Base-by-base conservation (phyloP, 2,888 invertebrate genomes). In the Apotomis betuletana region DNA sequence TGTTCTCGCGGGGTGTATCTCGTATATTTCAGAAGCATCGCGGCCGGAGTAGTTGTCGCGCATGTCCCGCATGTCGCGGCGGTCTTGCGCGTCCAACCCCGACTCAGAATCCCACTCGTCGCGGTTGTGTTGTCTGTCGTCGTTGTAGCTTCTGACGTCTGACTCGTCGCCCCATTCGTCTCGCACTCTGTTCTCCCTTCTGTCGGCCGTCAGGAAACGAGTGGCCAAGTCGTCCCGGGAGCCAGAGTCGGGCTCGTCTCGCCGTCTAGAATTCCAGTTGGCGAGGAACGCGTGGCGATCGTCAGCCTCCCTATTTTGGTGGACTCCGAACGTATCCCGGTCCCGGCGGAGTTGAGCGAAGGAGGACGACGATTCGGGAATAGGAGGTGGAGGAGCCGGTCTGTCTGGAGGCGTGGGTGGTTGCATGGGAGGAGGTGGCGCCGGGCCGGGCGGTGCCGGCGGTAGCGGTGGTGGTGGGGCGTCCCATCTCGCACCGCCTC, bases 271-370 rank as follows among this genome's bases (percentile, higher is more conserved):
- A 77, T 89, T 93, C 94, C 94, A 94, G 79, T 94, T 93, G 0
- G 92, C 93, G 36, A 93, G 81, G 84, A 93, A 93, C 13, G 89
- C 89, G 78, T 93, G 94, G 75, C 95, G 93, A 70, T 94, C 94
- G 49, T 92, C 93, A 0, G 92, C 94, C 74, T 94, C 94, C 81
- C 94, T 90, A 80, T 95, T 95, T 80, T 96, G 96, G 71, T 96
- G 95, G 0, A 96, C 96, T 0, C 96, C 96, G 76, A 96, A 96
- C 0, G 96, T 96, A 78, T 96, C 96, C 41, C 96, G 89, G 78
- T 96, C 96, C 77, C 96, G 95, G 2, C 96, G 93, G 62, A 95
- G 91, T 74, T 96, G 95, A 77, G 96, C 95, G 78, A 96, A 96
- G 0, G 49, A 9, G 9, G 90, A 86, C 0, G 94, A 94, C 0